Evolutionary conservation across 2,888 invertebrate species (phyloP).

Genomic region (Pyralis farinalis): DNA sequence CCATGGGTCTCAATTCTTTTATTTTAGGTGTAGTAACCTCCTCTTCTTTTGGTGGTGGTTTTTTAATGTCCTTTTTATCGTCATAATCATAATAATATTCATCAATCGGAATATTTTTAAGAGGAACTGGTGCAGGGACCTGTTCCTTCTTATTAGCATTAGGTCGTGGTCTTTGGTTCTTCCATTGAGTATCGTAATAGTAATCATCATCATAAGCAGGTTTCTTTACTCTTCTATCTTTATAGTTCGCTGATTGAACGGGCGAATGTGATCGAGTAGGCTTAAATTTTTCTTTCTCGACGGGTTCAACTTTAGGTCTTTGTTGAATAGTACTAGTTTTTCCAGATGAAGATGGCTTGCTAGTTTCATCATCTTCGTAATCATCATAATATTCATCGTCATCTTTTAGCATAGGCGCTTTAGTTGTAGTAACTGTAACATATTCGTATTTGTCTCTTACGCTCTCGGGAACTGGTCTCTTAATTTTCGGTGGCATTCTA

Average conservation of each 20-base stretch:
- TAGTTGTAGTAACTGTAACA: conserved; percentile 77
- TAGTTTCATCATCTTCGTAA: conserved; percentile 83
- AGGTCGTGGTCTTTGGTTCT: conserved; percentile 34
- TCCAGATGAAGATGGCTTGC: conserved; percentile 61
- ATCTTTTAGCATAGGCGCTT: conserved; percentile 55
- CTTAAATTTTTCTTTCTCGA: conserved; percentile 67
- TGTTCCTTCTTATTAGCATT: conserved; percentile 1
- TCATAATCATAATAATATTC: conserved; percentile 70
- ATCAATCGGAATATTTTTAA: conserved; percentile 42
- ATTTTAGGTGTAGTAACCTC: conserved; percentile 51
- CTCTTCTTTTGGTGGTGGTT: conserved; percentile 37
- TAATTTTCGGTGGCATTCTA: conserved; percentile 88
- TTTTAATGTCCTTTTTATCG: conserved; percentile 40
- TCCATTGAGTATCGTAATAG: conserved; percentile 47
- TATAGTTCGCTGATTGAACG: conserved; percentile 17
- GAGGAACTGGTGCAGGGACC: conserved; percentile 34
- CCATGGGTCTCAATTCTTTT: conserved; percentile 69
- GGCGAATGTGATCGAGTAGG: conserved; percentile 49
- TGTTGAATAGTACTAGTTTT: conserved; percentile 58
- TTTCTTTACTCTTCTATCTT: conserved; percentile 36
- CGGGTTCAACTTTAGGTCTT: conserved; percentile 49
- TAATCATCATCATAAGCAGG: conserved; percentile 64
- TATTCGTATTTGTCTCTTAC: conserved; percentile 89
- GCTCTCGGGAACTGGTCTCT: conserved; percentile 88
- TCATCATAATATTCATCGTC: conserved; percentile 81